A percentile compares a stretch with the other conserved stretches of the same genome.
Evolutionary conservation across 64 coral and sea anemone species (phyloP).

Genomic region (Stylophora pistillata): DNA sequence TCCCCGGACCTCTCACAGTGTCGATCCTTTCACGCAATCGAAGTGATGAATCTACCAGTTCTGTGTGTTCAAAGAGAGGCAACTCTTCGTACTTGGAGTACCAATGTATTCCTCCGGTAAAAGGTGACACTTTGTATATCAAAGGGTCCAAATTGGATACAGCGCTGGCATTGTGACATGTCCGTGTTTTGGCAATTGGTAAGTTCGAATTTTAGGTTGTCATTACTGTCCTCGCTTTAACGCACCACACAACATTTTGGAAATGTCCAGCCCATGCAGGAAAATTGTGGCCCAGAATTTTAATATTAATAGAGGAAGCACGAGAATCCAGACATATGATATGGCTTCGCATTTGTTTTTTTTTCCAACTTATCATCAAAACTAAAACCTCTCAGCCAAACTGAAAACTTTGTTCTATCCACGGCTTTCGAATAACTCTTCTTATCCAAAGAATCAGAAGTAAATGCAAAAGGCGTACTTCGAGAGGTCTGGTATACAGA

Average conservation of each 20-base stretch:
- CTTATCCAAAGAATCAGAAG: neutral
- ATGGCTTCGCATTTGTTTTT: no score
- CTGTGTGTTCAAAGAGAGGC: neutral
- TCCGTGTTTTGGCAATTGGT: neutral
- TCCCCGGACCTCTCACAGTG: neutral
- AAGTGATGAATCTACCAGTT: neutral
- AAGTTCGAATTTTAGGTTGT: neutral
- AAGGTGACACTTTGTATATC: neutral
- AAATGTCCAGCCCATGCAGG: neutral
- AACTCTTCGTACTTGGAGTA: neutral
- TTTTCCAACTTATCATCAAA: no score
- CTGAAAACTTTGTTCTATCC: neutral
- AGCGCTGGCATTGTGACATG: neutral
- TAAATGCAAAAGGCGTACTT: neutral
- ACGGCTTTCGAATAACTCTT: neutral
- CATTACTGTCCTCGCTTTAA: neutral
- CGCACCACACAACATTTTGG: neutral
- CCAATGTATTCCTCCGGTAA: neutral
- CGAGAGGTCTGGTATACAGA: neutral
- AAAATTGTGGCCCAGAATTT: no score
- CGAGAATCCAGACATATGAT: no score
- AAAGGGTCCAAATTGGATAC: neutral
- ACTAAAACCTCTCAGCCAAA: no score
- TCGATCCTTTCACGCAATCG: neutral
- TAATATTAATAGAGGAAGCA: no score